Evolutionary conservation across 2,888 invertebrate genomes (phyloP).

Genomic region (Xestia ashworthii): DNA sequence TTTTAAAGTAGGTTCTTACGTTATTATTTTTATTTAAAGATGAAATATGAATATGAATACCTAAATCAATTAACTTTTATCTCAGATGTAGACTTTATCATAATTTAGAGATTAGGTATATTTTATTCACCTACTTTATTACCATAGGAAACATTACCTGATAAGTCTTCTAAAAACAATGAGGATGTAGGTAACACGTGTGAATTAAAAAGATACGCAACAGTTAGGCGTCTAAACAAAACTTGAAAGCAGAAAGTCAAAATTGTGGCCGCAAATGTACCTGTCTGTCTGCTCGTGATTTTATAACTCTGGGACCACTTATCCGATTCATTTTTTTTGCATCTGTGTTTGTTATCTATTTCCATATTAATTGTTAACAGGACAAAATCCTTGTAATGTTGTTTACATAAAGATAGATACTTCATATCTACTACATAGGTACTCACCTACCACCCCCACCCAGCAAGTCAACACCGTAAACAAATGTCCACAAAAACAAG

Average conservation of each 20-base stretch:
- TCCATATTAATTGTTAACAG: not conserved
- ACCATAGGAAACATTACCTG: not conserved
- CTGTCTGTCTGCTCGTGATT: not conserved
- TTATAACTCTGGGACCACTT: not conserved
- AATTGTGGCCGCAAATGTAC: not conserved
- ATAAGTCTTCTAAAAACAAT: not conserved
- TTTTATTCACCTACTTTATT: not conserved
- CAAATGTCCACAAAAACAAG: conserved; percentile 36
- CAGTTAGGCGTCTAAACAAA: not conserved
- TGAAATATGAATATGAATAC: not conserved
- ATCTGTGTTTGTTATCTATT: not conserved
- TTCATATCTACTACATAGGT: not conserved
- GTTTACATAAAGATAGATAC: not conserved
- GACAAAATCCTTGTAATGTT: not conserved
- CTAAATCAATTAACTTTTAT: conserved; percentile 2
- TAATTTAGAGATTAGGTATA: not conserved
- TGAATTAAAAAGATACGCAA: not conserved
- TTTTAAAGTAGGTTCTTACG: not conserved
- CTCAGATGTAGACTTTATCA: conserved; percentile 12
- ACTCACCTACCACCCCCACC: not conserved
- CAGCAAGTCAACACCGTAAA: conserved; percentile 18
- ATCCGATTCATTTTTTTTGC: not conserved
- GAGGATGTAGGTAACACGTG: not conserved
- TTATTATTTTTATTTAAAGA: too few relatives aligned
- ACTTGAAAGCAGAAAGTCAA: not conserved